Conservation (phyloP, 2,113 vertebrate genomes). For the Elaphurus davidianus region DNA sequence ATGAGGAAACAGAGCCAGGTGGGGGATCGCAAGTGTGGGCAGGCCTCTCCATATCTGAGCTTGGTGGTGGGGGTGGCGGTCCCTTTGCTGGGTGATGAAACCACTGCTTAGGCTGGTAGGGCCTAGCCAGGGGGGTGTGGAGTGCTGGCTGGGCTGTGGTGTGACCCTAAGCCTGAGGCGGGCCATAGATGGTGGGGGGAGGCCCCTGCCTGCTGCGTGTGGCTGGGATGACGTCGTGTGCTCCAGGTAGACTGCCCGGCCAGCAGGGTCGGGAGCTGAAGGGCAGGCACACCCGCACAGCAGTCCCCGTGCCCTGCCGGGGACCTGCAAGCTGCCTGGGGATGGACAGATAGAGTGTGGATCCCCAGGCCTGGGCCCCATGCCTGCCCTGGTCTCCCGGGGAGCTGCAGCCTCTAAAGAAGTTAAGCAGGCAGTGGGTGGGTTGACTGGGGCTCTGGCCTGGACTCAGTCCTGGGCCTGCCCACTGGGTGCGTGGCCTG, state of each 20-base stretch:
- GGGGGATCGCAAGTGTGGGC: rapidly evolving
- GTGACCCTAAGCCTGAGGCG: neutral
- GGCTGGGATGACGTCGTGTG: rapidly evolving
- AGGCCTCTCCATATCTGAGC: neutral
- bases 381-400: rapidly evolving
- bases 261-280: neutral
- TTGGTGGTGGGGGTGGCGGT: no score
- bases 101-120: no score
- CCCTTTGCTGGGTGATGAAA: neutral
- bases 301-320: rapidly evolving
- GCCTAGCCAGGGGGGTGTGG: neutral
- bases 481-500: neutral
- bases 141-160: neutral
- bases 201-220: rapidly evolving
- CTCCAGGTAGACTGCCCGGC: rapidly evolving
- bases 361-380: neutral
- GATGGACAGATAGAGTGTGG: no score
- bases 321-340: neutral
- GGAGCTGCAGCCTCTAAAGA: neutral
- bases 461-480: neutral
- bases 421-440: neutral
- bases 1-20: neutral
- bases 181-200: rapidly evolving
- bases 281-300: neutral
- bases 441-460: neutral